phyloP scores from a whole-genome alignment of 2,113 vertebrate species.

The Ariopsis seemanni region DNA sequence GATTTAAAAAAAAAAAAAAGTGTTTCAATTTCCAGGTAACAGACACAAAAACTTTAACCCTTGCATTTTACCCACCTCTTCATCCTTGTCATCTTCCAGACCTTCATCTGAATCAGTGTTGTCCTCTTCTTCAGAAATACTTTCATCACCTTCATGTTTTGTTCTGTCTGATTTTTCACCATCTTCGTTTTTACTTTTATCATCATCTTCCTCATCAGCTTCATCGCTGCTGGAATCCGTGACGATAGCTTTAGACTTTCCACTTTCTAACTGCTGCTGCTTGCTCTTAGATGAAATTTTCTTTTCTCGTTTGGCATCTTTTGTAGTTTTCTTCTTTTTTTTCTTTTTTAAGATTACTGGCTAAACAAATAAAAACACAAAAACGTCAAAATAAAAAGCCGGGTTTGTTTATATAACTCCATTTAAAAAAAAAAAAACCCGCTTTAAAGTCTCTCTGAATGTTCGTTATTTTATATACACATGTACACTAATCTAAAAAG shows the following conservation, averaged over 20 bases:
- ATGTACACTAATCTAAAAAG: not conserved
- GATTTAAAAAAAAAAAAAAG: not conserved
- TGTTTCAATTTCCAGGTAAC: not conserved
- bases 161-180: constrained; percentile 46
- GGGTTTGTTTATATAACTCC: not conserved
- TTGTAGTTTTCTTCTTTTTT: constrained; percentile 73
- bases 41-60: not conserved
- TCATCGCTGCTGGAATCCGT: constrained; percentile 94
- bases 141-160: constrained; percentile 69
- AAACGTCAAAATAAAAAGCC: not conserved
- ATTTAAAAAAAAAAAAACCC: not conserved
- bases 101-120: constrained; percentile 75
- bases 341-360: constrained; percentile 69
- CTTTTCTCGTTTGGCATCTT: constrained; percentile 81
- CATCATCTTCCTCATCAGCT: constrained; percentile 75
- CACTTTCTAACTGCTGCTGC: constrained; percentile 74
- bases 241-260: constrained; percentile 90
- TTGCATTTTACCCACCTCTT: constrained; percentile 61
- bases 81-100: constrained; percentile 71
- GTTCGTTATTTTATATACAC: not conserved
- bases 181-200: constrained; percentile 53
- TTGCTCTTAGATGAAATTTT: constrained; percentile 71
- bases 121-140: constrained; percentile 55
- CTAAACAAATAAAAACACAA: constrained; percentile 46
- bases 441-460: not conserved